phyloP scores from a whole-genome alignment of 2,797 vertebrate species.

The Acrocephalus scirpaceus region DNA sequence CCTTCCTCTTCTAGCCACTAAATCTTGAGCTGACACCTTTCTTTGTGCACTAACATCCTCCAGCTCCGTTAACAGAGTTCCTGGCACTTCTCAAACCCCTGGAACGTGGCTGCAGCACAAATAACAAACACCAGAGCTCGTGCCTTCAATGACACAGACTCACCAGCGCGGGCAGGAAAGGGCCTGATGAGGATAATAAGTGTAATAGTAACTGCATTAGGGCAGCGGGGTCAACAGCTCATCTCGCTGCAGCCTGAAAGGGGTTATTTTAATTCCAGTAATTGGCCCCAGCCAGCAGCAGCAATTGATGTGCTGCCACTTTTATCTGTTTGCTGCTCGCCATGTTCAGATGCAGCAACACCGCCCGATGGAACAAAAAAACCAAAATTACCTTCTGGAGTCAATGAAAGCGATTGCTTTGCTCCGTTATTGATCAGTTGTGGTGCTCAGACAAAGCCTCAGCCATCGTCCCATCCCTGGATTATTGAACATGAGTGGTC shows the following conservation, averaged over 20 bases:
- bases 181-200: neutral
- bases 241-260: constrained; percentile 20
- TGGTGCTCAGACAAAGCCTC: neutral
- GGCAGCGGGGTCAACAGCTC: constrained; percentile 19
- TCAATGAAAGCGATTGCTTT: constrained; percentile 21
- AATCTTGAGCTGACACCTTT: neutral
- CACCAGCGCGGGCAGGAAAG: neutral
- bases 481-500: neutral
- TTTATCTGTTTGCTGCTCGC: neutral
- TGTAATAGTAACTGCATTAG: neutral
- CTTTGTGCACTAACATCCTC: neutral
- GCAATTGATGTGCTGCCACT: neutral
- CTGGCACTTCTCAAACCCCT: neutral
- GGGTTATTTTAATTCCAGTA: constrained; percentile 49
- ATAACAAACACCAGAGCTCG: neutral
- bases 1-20: neutral
- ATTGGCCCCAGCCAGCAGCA: constrained; percentile 17
- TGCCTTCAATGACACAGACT: neutral
- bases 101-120: neutral
- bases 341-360: neutral
- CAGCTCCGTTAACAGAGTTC: neutral
- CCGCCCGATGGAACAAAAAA: neutral
- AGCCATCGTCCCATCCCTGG: neutral
- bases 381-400: constrained; percentile 20
- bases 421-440: constrained; percentile 18